phyloP scores from a whole-genome alignment of 2,113 vertebrate species.

The Oncorhynchus tshawytscha region DNA sequence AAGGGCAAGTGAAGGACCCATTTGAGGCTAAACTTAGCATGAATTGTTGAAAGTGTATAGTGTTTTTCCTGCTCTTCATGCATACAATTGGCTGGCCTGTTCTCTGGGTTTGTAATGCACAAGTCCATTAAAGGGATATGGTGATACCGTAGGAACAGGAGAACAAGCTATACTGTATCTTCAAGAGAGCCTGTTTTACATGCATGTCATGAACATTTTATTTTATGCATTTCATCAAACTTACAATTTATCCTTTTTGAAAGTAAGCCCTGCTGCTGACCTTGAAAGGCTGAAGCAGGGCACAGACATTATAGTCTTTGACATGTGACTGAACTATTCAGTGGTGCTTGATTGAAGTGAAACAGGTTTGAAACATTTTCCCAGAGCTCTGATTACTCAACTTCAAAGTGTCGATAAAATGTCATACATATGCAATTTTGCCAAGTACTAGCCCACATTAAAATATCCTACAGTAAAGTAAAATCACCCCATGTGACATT shows the following conservation, averaged over 20 bases:
- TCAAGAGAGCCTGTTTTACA: not conserved
- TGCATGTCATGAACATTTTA: not conserved
- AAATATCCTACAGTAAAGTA: not conserved
- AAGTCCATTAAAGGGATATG: constrained; percentile 25
- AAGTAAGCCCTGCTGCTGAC: constrained; percentile 22
- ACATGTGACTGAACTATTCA: constrained; percentile 29
- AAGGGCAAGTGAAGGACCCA: constrained; percentile 40
- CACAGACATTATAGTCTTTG: constrained; percentile 22
- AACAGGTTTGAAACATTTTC: constrained; percentile 31
- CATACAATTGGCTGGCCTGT: not conserved
- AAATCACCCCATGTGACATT: constrained; percentile 30
- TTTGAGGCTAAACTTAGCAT: constrained; percentile 45
- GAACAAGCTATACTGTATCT: not conserved
- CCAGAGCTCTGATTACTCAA: constrained; percentile 33
- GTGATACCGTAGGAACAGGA: not conserved
- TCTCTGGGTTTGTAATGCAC: constrained; percentile 21
- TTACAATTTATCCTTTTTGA: constrained; percentile 20
- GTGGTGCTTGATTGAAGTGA: constrained; percentile 34
- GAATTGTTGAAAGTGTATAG: constrained; percentile 12
- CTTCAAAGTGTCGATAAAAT: constrained; percentile 39
- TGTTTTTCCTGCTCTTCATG: constrained; percentile 1
- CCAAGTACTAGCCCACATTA: constrained; percentile 19
- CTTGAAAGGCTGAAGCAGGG: constrained; percentile 39
- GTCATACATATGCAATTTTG: constrained; percentile 37
- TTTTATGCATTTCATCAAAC: constrained; percentile 22